These are phyloP conservation scores for Natrix natrix DNA, from an alignment of 2,797 vertebrate species.

Conservation along the genomic window DNA sequence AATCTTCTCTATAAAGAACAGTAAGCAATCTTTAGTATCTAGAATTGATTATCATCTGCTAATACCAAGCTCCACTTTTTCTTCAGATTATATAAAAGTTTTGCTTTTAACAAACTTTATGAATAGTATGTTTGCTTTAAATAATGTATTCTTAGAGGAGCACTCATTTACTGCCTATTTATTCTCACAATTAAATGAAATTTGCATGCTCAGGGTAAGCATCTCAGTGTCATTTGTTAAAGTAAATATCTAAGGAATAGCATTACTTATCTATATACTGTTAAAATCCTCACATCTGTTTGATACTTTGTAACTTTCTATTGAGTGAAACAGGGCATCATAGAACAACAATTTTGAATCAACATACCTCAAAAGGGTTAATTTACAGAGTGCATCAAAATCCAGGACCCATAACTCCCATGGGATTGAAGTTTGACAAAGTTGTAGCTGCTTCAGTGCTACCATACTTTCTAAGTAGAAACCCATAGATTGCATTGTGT, in stretches of 20 bases:
- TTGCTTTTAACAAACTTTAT: too few species aligned
- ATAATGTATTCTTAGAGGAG: too few species aligned
- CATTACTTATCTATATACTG: not conserved
- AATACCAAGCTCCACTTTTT: too few species aligned
- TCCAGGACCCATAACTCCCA: not conserved
- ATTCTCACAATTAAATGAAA: not conserved
- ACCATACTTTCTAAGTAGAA: not conserved
- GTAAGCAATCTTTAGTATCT: not conserved
- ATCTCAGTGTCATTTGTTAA: not conserved
- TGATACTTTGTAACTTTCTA: not conserved
- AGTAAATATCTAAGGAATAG: not conserved
- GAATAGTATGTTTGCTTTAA: too few species aligned
- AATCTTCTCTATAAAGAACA: not conserved
- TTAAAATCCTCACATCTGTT: not conserved
- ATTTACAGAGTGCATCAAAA: not conserved
- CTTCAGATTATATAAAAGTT: too few species aligned
- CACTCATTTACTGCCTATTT: not conserved
- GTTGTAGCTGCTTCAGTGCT: not conserved
- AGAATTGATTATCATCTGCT: not conserved
- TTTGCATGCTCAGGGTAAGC: not conserved
- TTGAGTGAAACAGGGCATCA: not conserved
- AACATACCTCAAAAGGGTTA: not conserved
- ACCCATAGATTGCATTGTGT: not conserved
- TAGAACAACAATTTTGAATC: not conserved
- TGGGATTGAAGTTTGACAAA: not conserved